Evolutionary conservation across 2,888 invertebrate genomes (phyloP), one percentile per base, ranked within the genome.

Genomic region (Tipula lateralis): DNA sequence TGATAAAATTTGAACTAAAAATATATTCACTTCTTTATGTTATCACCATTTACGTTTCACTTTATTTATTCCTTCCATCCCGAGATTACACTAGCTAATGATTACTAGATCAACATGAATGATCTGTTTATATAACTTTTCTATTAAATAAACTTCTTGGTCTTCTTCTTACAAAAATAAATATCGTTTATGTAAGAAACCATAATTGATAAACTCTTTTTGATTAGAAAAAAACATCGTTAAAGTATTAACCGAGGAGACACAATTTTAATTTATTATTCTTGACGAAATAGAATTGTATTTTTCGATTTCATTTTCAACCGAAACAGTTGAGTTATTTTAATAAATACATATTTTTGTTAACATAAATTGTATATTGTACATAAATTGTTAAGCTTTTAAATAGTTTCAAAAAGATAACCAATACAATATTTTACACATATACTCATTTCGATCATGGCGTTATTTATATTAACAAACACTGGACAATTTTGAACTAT

Each of bases 151-250:
- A 44, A 66, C 6, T 50, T 50, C 16, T 66, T 24, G n/a, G 24
- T 66, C 19, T 66, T 24, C 19, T 66, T 24, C 24, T 66, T 24
- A 24, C 19, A 66, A 66, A 50, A 19, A 50, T 19, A 66, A 66
- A 24, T 24, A 66, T 66, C 16, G n/a, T 44, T n/a, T 44, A 66
- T 66, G 66, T 66, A 66, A 24, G 66, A 66, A 66, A 66, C 19
- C 66, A 66, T 66, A 66, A 66, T 66, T 66, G 66, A 66, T 66
- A 66, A 66, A 66, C 66, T 66, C 66, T 66, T 66, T 39, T 66
- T 66, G 66, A 66, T 66, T 66, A 66, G 66, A 66, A 66, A 44
- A 66, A 66, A 66, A 66, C 24, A 66, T 66, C 66, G 7, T 66
- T 24, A 66, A 66, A 66, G 24, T 66, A 66, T 66, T 24, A 66